Evolutionary conservation across 30 jellyfish, hydroid and myxozoan species (phyloP), one percentile per base, ranked within the genome.

Genomic region (Aurelia coerulea): DNA sequence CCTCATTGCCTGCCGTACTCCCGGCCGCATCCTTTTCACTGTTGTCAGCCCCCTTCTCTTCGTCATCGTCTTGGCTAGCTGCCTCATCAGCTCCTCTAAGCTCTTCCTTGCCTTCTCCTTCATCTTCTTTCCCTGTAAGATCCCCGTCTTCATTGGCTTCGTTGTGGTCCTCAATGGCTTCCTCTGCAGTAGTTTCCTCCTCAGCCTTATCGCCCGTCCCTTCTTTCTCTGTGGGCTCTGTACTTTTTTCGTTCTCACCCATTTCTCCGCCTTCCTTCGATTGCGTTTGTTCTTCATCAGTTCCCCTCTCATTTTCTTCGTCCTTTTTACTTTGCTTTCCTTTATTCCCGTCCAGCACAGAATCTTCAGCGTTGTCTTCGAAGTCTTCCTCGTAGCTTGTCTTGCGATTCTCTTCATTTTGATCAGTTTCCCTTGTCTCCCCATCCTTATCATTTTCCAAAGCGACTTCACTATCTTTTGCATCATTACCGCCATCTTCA

Each of bases 291-390:
- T 9, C 56, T 46, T 46, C 56, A 5, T 8, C 12, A 7, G 56
- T 46, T 46, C 56, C 56, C 11, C 15, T 14, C 56, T 18, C 85
- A 42, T 74, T 4, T 16, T 74, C 15, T 14, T 42, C 74, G 4
- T 74, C 73, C 41, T 52, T 51, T 15, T 32, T 29, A 31, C 19
- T 62, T 9, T 56, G n/a, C 37, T 62, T 37, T 14, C 4, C 76
- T 49, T 14, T 67, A 0, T 73, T 65, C 18, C 12, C 64, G 17
- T 80, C 41, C 50, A 3, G 49, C 32, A 16, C 88, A 15, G 58
- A 82, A 41, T 52, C 74, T 65, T 65, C 82, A 67, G 18, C 69
- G 56, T 49, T 79, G 32, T 17, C 53, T 31, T 77, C 88, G 18
- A 23, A 16, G 16, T 31, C 37, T 52, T 32, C 62, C 29, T 17